Percentiles rank a stretch among this genome's conserved stretches.
Conservation (phyloP, 2,113 vertebrate genomes). For the Paedocypris sp. region DNA sequence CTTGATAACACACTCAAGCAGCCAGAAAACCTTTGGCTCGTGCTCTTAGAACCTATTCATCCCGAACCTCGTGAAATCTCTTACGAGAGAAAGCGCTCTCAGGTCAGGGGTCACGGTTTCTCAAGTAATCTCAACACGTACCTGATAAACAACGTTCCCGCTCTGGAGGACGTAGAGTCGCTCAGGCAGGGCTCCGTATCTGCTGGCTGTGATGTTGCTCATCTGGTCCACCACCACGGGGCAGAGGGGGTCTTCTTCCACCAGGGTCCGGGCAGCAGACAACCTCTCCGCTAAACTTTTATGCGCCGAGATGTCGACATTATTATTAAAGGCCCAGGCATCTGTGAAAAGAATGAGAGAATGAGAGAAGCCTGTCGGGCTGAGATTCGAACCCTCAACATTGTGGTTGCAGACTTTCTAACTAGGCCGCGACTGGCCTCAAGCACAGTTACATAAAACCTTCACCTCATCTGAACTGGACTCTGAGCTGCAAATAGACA, state of each 20-base stretch:
- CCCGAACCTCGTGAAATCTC: background rate
- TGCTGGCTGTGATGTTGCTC: slow-evolving; percentile 60
- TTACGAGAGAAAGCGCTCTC: background rate
- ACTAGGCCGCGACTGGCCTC: no score
- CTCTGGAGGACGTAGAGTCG: slow-evolving; percentile 75
- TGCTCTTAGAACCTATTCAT: background rate
- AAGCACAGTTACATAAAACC: no score
- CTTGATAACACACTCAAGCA: background rate
- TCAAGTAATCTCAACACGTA: no score
- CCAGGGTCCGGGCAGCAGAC: slow-evolving; percentile 63
- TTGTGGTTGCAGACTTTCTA: no score
- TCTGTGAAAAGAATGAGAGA: slow-evolving; percentile 56
- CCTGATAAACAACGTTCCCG: slow-evolving; percentile 79
- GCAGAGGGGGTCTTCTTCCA: slow-evolving; percentile 67
- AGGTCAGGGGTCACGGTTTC: background rate
- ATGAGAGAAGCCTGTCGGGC: no score
- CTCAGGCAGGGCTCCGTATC: slow-evolving; percentile 78
- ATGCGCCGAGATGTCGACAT: slow-evolving; percentile 73
- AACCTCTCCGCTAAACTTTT: slow-evolving; percentile 71
- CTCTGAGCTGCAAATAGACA: background rate
- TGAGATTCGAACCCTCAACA: no score
- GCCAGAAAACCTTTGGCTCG: background rate
- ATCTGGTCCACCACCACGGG: slow-evolving; percentile 83
- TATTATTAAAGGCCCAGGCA: slow-evolving; percentile 85
- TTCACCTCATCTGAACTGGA: no score